A percentile compares a stretch with the other conserved stretches of the same genome.
Evolutionary conservation across 2,113 vertebrate species (phyloP).

Genomic region (Campylomormyrus numenius): DNA sequence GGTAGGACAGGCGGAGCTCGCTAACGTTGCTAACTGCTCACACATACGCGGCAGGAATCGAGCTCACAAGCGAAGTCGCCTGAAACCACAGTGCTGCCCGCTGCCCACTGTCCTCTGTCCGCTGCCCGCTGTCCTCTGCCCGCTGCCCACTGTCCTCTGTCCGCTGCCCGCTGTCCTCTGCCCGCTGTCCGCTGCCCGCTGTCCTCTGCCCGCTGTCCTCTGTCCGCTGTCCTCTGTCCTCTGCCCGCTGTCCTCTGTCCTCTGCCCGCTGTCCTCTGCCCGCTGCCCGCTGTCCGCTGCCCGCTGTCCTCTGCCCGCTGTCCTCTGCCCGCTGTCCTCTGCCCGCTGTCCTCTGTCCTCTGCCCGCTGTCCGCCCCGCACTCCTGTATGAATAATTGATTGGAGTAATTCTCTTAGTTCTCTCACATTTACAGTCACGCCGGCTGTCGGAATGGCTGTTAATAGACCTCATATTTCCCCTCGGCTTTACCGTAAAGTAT

Average conservation of each 20-base stretch:
- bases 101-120: too few species aligned
- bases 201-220: neutral
- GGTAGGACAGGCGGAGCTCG: neutral
- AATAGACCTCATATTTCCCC: neutral
- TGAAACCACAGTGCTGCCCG: neutral
- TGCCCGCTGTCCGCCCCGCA: neutral
- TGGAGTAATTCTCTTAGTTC: conserved; percentile 1
- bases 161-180: neutral
- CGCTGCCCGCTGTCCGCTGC: neutral
- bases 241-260: too few species aligned
- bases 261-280: rapidly evolving
- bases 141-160: too few species aligned
- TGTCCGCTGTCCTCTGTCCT: too few species aligned
- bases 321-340: too few species aligned
- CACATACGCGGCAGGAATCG: neutral
- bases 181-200: neutral
- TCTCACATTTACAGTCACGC: neutral
- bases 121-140: too few species aligned
- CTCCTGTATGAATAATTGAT: neutral
- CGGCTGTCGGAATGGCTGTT: neutral
- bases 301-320: neutral
- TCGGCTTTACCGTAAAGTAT: neutral
- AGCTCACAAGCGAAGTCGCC: neutral
- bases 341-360: too few species aligned
- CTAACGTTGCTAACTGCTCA: neutral